phyloP scores from a whole-genome alignment of 2,797 vertebrate species.

The Bradypodion pumilum region DNA sequence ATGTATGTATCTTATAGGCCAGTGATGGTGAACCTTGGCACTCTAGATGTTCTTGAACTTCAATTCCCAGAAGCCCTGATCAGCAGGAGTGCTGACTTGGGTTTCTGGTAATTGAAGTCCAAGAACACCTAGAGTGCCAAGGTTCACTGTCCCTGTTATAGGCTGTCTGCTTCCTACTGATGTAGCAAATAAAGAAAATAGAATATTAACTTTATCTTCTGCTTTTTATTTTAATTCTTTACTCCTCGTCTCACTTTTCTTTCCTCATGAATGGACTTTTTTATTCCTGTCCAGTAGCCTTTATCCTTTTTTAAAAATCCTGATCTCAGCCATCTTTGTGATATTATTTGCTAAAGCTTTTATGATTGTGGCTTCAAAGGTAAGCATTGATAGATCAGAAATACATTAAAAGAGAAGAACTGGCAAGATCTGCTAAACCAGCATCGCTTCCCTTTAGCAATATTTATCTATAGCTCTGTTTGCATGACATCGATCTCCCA shows the following conservation, averaged over 20 bases:
- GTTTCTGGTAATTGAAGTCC: no score
- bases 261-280: neutral
- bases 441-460: neutral
- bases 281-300: neutral
- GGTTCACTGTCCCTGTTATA: neutral
- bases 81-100: no score
- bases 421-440: conserved; percentile 7
- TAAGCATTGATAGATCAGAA: conserved; percentile 49
- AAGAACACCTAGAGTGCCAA: no score
- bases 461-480: conserved; percentile 8
- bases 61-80: no score
- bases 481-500: fast-evolving
- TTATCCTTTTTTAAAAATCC: neutral
- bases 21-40: no score
- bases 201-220: neutral
- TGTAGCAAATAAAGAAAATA: neutral
- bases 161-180: neutral
- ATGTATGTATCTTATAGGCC: no score
- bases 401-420: conserved; percentile 9
- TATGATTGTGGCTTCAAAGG: conserved; percentile 41
- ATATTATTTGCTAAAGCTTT: conserved; percentile 38
- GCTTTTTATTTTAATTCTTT: neutral
- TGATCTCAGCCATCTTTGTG: neutral
- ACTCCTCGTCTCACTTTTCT: neutral
- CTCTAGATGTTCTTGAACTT: no score